A percentile compares a stretch with the other conserved stretches of the same genome.
Conservation (phyloP, 2,888 invertebrate genomes). For the Drosophila prostipennis region DNA sequence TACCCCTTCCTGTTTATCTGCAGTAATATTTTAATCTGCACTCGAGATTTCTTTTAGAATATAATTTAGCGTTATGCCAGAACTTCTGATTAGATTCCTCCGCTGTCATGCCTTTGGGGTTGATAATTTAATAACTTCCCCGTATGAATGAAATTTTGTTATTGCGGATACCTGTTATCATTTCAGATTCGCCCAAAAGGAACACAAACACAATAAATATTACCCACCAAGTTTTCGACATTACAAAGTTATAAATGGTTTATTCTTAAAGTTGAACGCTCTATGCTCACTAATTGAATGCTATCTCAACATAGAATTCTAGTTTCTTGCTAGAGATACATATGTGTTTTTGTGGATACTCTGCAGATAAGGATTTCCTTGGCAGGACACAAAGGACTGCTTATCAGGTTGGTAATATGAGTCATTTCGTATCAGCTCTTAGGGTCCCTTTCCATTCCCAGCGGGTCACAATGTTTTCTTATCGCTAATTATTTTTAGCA, state of each 20-base stretch:
- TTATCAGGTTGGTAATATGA: conserved; percentile 28
- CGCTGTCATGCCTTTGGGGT: conserved; percentile 22
- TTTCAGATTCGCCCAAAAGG: conserved; percentile 10
- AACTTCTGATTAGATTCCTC: conserved; percentile 55
- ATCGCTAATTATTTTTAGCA: conserved; percentile 47
- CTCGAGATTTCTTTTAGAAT: conserved; percentile 57
- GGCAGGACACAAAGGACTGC: conserved; percentile 38
- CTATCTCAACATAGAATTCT: conserved; percentile 2
- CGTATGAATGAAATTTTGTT: conserved; percentile 45
- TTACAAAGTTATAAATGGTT: conserved; percentile 1
- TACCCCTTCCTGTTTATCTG: conserved; percentile 65
- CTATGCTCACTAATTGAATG: neutral
- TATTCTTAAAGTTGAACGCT: conserved; percentile 6
- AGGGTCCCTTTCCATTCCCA: conserved; percentile 36
- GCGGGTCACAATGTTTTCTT: conserved; percentile 30
- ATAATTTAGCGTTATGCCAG: conserved; percentile 60
- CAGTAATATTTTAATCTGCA: conserved; percentile 71
- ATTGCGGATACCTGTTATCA: conserved; percentile 35
- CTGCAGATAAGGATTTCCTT: conserved; percentile 19
- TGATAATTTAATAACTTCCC: conserved; percentile 69
- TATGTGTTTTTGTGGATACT: neutral
- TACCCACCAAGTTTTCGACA: conserved; percentile 8
- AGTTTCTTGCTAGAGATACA: neutral
- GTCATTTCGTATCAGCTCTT: conserved; percentile 25
- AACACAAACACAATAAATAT: conserved; percentile 15